These are phyloP conservation scores for Actinia tenebrosa DNA, from an alignment of 64 coral and sea anemone species.

Conservation along the genomic window DNA sequence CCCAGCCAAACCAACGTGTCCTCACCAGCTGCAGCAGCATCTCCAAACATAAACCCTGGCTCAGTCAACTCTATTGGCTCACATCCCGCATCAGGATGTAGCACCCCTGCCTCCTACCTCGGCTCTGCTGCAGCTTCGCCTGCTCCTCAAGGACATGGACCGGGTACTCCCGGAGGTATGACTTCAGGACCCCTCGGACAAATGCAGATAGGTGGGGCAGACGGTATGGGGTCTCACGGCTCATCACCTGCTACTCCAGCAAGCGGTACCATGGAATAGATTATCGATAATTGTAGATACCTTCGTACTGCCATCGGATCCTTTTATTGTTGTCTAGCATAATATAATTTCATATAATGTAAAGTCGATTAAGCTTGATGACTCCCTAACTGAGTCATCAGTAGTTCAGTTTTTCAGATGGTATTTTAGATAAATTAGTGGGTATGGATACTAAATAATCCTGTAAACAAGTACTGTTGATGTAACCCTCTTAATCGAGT, in stretches of 20 bases:
- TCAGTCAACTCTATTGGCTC: constrained; percentile 37
- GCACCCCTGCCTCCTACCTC: constrained; percentile 65
- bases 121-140: constrained; percentile 37
- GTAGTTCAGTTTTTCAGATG: too few species aligned
- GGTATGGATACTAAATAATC: too few species aligned
- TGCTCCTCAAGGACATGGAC: constrained; percentile 18
- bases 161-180: constrained; percentile 33
- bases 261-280: constrained; percentile 32
- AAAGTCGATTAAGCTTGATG: background rate
- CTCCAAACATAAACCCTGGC: constrained; percentile 49
- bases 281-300: background rate
- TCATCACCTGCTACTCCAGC: constrained; percentile 31
- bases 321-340: background rate
- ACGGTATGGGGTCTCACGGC: constrained; percentile 14
- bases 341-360: background rate
- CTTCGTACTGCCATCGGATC: background rate
- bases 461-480: too few species aligned
- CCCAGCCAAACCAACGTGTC: background rate
- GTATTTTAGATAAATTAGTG: too few species aligned
- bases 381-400: too few species aligned
- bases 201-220: constrained; percentile 16
- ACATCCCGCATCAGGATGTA: constrained; percentile 52
- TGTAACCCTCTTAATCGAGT: too few species aligned
- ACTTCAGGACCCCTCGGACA: constrained; percentile 5
- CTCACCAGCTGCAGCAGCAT: constrained; percentile 30